Conservation (phyloP, 2,113 vertebrate genomes). For the Ptychochromis oligacanthus region DNA sequence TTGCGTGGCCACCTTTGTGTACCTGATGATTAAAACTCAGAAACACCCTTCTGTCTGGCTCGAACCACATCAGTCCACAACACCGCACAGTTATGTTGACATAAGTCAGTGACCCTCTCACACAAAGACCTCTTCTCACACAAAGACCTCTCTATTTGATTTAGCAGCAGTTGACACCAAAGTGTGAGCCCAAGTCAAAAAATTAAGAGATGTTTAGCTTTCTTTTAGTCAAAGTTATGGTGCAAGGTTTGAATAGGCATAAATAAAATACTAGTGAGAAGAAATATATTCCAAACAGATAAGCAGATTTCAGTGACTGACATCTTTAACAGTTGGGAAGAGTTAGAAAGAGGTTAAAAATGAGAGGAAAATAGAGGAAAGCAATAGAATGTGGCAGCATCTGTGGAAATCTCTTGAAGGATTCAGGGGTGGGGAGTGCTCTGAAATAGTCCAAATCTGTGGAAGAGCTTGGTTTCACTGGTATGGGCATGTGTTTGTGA, state of each 20-base stretch:
- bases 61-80: constrained; percentile 57
- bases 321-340: constrained; percentile 1
- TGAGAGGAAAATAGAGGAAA: constrained; percentile 51
- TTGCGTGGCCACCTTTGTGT: constrained; percentile 5
- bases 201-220: background rate
- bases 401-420: constrained; percentile 72
- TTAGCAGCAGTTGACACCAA: constrained; percentile 53
- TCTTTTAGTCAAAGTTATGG: background rate
- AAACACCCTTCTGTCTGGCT: constrained; percentile 43
- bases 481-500: constrained; percentile 68
- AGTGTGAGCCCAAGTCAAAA: constrained; percentile 33
- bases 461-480: constrained; percentile 72
- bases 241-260: background rate
- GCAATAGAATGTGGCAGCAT: constrained; percentile 69
- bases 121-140: constrained; percentile 47
- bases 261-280: background rate
- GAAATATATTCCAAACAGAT: background rate
- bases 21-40: constrained; percentile 26
- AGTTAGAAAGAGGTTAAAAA: constrained; percentile 16
- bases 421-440: constrained; percentile 50
- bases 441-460: constrained; percentile 67
- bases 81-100: constrained; percentile 60
- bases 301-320: background rate
- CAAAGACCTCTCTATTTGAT: constrained; percentile 58
- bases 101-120: constrained; percentile 47